phyloP scores from a whole-genome alignment of 2,888 invertebrate genomes.

The Hemicrepidius hirtus region DNA sequence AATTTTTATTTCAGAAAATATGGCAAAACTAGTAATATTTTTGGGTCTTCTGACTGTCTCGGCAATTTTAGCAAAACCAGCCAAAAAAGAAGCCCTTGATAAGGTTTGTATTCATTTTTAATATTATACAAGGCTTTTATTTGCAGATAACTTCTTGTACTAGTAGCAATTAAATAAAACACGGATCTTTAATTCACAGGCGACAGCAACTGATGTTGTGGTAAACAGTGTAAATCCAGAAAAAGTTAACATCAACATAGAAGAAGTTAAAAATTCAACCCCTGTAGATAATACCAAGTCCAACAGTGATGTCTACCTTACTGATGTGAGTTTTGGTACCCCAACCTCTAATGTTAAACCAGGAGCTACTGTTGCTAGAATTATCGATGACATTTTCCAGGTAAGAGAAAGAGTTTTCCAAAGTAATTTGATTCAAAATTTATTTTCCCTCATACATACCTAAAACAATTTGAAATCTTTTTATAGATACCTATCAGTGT shows the following conservation, averaged over 20 bases:
- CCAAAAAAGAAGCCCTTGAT: conserved; percentile 63
- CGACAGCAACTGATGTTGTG: conserved; percentile 39
- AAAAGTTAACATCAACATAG: neutral
- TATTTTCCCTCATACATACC: too few relatives aligned
- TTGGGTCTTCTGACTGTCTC: conserved; percentile 28
- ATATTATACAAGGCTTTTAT: neutral
- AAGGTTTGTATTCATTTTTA: conserved; percentile 56
- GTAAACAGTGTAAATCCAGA: conserved; percentile 43
- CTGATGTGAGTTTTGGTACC: conserved; percentile 42
- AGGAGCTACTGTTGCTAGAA: conserved; percentile 66
- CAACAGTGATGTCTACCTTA: conserved; percentile 13
- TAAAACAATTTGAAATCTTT: conserved; percentile 23
- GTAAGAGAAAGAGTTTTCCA: conserved; percentile 54
- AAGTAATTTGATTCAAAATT: too few relatives aligned
- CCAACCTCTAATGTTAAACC: conserved; percentile 54
- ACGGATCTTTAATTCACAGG: conserved; percentile 26
- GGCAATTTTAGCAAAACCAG: conserved; percentile 57
- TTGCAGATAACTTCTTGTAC: neutral
- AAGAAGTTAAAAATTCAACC: neutral
- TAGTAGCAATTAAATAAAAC: neutral
- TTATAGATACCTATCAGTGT: conserved; percentile 70
- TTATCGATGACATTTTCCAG: conserved; percentile 69
- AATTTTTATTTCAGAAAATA: conserved; percentile 36
- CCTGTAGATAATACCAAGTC: neutral
- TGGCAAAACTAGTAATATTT: conserved; percentile 34